phyloP scores from a whole-genome alignment of 2,113 vertebrate genomes.

The Typhlomys cinereus region DNA sequence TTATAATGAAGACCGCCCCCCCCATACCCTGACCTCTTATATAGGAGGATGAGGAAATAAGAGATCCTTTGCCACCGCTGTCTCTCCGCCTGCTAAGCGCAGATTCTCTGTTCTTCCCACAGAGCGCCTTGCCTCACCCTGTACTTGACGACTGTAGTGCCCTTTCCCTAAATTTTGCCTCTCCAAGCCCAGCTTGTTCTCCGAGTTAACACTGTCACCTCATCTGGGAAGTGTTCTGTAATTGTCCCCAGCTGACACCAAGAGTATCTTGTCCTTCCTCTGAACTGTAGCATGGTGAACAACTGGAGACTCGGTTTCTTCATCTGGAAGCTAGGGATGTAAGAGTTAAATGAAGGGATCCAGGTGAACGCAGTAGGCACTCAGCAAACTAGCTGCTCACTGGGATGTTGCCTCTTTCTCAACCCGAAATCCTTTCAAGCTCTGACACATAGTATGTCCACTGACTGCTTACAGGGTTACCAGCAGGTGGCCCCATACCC shows the following conservation, averaged over 20 bases:
- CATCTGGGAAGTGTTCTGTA: constrained; percentile 2
- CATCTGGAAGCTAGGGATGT: not conserved
- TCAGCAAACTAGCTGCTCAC: not conserved
- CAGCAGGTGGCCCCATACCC: constrained; percentile 72
- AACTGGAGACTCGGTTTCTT: not conserved
- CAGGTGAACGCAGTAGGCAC: not conserved
- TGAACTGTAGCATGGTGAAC: not conserved
- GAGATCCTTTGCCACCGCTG: not conserved
- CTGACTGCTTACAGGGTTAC: constrained; percentile 41
- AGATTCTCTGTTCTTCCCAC: not conserved
- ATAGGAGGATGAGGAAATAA: not conserved
- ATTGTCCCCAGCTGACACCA: not conserved
- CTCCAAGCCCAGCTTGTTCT: not conserved
- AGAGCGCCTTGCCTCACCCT: not conserved
- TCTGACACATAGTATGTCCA: constrained; percentile 55
- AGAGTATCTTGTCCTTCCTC: not conserved
- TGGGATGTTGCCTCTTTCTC: not conserved
- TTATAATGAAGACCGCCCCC: not conserved
- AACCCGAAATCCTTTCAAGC: not conserved
- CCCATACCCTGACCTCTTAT: not conserved
- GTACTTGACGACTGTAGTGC: not conserved
- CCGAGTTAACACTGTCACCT: not conserved
- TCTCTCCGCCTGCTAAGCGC: not conserved
- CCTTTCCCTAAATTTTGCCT: constrained; percentile 1
- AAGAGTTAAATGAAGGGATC: not conserved